Conservation (phyloP, 2,113 vertebrate genomes). For the Piprites chloris region DNA sequence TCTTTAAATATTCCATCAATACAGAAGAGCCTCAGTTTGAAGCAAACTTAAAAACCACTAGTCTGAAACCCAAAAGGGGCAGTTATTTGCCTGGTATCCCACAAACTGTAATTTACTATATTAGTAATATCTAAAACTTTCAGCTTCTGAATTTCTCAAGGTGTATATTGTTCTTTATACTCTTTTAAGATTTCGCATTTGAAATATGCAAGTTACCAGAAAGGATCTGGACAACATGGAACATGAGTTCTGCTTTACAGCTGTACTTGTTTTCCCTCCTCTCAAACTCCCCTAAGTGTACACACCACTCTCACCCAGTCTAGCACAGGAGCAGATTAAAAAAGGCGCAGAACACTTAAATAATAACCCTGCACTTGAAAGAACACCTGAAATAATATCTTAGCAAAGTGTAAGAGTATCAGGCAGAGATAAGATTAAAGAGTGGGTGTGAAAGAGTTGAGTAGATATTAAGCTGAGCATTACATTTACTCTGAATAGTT, state of each 20-base stretch:
- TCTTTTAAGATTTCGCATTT: not conserved
- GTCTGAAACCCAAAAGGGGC: constrained; percentile 21
- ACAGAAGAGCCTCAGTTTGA: constrained; percentile 20
- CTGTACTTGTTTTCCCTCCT: not conserved
- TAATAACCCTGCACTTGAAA: not conserved
- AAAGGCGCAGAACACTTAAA: not conserved
- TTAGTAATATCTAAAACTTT: constrained; percentile 28
- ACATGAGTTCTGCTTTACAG: not conserved
- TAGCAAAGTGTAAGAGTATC: not conserved
- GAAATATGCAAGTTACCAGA: not conserved
- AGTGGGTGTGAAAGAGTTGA: not conserved
- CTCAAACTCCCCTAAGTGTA: not conserved
- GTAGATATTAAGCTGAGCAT: not conserved
- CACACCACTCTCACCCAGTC: not conserved
- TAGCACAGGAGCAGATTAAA: not conserved
- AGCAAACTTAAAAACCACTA: constrained; percentile 35
- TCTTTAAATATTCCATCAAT: not conserved
- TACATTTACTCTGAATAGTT: not conserved
- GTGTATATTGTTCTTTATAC: not conserved
- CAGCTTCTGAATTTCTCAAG: constrained; percentile 11
- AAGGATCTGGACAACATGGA: not conserved
- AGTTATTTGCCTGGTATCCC: constrained; percentile 15
- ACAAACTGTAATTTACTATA: constrained; percentile 44
- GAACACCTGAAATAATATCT: not conserved
- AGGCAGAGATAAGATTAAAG: constrained; percentile 5